These are phyloP conservation scores for Notoglanidium macrostoma DNA, from an alignment of 2,797 vertebrate species.

Conservation along the genomic window DNA sequence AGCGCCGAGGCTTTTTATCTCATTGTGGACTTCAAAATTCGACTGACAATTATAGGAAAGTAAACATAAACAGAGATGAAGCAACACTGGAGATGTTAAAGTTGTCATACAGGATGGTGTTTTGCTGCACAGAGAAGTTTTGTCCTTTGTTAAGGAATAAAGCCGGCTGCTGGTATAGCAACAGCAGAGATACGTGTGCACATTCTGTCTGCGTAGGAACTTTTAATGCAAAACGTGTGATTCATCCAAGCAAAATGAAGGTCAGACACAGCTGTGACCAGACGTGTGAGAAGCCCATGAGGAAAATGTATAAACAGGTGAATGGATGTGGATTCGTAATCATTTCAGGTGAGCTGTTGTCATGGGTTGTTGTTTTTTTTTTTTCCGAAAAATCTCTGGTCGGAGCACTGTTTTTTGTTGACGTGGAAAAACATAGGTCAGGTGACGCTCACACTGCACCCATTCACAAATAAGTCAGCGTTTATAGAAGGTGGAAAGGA, in stretches of 20 bases:
- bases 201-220: neutral
- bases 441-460: neutral
- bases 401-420: neutral
- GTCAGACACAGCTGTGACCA: neutral
- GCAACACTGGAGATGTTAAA: neutral
- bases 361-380: neutral
- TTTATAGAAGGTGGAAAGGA: neutral
- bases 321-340: neutral
- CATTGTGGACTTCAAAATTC: slow-evolving; percentile 31
- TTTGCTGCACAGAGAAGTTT: neutral
- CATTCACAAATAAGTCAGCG: neutral
- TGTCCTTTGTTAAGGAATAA: neutral
- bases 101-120: neutral
- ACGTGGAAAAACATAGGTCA: neutral
- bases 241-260: neutral
- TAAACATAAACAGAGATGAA: slow-evolving; percentile 5
- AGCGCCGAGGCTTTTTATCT: slow-evolving; percentile 15
- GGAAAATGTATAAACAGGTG: neutral
- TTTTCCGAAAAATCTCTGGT: neutral
- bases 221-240: neutral
- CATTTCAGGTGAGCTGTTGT: neutral
- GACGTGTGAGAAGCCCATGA: neutral
- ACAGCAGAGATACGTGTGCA: neutral
- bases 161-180: neutral
- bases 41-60: slow-evolving; percentile 20